These are phyloP conservation scores for Actias luna DNA, from an alignment of 2,888 invertebrate genomes.

Conservation along the genomic window DNA sequence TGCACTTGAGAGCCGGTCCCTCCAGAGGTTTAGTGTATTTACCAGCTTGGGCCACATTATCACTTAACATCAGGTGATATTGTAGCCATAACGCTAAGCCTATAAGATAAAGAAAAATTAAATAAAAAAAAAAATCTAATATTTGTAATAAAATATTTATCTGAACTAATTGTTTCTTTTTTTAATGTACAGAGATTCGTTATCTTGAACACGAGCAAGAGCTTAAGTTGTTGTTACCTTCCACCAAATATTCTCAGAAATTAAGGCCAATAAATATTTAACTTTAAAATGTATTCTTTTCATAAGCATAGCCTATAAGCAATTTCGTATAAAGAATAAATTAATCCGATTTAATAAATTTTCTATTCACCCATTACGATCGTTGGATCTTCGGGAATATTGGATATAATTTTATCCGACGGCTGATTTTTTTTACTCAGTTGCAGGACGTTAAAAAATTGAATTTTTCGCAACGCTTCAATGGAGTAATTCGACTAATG, in stretches of 20 bases:
- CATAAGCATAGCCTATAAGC: slow-evolving; percentile 22
- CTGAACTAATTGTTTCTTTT: neutral
- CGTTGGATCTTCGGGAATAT: slow-evolving; percentile 59
- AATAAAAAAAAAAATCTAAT: too few species aligned
- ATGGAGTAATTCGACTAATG: slow-evolving; percentile 77
- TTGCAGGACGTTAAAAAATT: slow-evolving; percentile 68
- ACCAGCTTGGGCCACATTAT: too few species aligned
- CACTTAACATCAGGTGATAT: too few species aligned
- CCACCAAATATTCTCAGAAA: neutral
- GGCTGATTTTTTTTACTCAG: slow-evolving; percentile 50
- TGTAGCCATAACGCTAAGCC: too few species aligned
- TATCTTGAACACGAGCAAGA: neutral
- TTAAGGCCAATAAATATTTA: neutral
- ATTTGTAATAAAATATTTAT: too few species aligned
- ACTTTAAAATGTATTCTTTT: slow-evolving; percentile 22
- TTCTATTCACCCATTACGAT: slow-evolving; percentile 57
- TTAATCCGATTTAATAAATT: slow-evolving; percentile 71
- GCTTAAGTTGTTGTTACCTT: neutral
- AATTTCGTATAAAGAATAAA: slow-evolving; percentile 55
- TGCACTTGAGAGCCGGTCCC: too few species aligned
- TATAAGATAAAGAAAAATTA: too few species aligned
- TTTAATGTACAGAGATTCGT: neutral
- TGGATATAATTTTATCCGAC: slow-evolving; percentile 71
- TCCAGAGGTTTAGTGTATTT: too few species aligned
- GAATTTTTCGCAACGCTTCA: slow-evolving; percentile 77